Base-by-base conservation (phyloP, 2,797 vertebrate species). In the Pygocentrus nattereri region DNA sequence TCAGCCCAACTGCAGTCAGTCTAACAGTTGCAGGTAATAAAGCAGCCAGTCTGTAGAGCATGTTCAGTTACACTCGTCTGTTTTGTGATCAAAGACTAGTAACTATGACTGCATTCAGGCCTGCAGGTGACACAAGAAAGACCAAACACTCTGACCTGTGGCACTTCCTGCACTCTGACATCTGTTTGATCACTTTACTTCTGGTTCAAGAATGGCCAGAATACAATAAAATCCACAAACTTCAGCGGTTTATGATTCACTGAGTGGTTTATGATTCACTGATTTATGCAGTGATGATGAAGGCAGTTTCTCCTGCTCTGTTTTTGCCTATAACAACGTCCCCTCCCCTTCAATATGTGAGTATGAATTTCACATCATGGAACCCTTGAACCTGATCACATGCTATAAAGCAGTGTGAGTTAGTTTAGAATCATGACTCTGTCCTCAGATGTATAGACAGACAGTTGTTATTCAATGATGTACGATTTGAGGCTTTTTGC, bases 1-100 rank as follows among this genome's bases (percentile, higher is more conserved):
- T 61, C 76, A 47, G 71, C 54, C 82, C 82, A 69, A 16, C 5
- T 31, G 27, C 44, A 27, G 21, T 86, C 69, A 74, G 3, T 56
- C 72, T 86, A 68, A 81, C 76, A 64, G 79, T 82, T 59, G 69
- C 79, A 81, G 82, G 85, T 86, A 75, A 81, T 34, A 62, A 8
- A 67, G 34, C 34, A 38, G 34, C 34, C 34, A 6, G 34, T 38
- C 3, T 38, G 34, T 6, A 38, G 34, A 38, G 6, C 34, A 2
- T 38, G 34, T 6, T 69, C 59, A 38, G 18, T 15, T 16, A 18
- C 52, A 38, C 3, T 38, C 34, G 6, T 38, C 34, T 38, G 34
- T 38, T 38, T 38, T 38, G 34, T 2, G 34, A 38, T 38, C 3
- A 38, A 38, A 38, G 34, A 6, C 65, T 80, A 74, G 4, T 38